phyloP scores from a whole-genome alignment of 2,888 invertebrate species.

The Homarus gammarus region DNA sequence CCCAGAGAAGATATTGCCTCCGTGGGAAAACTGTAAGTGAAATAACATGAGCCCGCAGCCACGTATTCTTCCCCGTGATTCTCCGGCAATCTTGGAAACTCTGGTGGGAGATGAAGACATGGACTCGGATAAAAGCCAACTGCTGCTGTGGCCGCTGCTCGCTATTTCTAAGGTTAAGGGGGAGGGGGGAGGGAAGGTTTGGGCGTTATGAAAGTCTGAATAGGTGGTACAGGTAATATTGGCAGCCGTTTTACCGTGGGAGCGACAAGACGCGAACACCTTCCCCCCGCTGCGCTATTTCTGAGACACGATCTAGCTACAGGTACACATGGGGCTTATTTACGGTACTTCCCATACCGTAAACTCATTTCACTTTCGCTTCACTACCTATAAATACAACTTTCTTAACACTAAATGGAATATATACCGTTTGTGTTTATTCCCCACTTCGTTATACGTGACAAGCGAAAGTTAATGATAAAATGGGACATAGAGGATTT shows the following conservation, averaged over 20 bases:
- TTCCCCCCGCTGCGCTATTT: background rate
- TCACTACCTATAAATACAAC: no score
- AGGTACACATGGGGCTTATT: no score
- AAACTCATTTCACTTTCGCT: no score
- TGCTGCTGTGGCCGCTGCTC: background rate
- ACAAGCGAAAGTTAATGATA: no score
- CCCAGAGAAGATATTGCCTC: background rate
- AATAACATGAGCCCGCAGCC: background rate
- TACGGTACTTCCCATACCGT: no score
- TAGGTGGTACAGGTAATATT: slow-evolving; percentile 51
- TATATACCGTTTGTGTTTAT: no score
- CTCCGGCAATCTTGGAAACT: background rate
- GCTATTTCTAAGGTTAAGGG: slow-evolving; percentile 5
- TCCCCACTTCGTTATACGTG: no score
- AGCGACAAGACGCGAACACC: slow-evolving; percentile 13
- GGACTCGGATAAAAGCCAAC: background rate
- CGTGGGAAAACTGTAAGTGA: slow-evolving; percentile 23
- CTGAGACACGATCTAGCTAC: background rate
- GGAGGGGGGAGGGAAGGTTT: background rate
- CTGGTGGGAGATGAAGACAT: background rate
- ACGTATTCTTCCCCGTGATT: background rate
- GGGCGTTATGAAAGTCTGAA: slow-evolving; percentile 37
- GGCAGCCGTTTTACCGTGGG: slow-evolving; percentile 53
- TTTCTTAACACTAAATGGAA: no score
- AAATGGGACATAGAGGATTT: no score